Base-by-base conservation (phyloP, 35 echinoderm and acorn worm species). In the Diadema setosum region DNA sequence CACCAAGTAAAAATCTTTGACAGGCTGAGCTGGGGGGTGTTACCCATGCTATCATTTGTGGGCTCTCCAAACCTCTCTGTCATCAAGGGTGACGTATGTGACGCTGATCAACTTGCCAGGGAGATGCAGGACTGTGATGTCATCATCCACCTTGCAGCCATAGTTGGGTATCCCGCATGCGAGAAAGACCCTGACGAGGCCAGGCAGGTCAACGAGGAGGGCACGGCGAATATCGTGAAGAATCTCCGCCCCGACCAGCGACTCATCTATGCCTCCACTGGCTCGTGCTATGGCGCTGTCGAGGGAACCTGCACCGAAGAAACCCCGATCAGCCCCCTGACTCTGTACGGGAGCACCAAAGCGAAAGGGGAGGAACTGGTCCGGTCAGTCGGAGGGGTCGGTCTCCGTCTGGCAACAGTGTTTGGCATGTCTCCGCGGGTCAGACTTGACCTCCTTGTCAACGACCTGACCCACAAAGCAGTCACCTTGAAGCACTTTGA, bases 141-240 rank as follows among this genome's bases (percentile, higher is more conserved):
- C 8, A 48, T 94, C 39, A 89, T 94, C 83, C 92, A 94, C 59
- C 69, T 94, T 23, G 92, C 92, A 4, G 92, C 92, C 43, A 94
- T 94, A 20, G 92, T 94, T 15, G 92, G 92, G 1, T 94, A 94
- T 36, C 92, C 92, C 1, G 92, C 92, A 18, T 94, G 92, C 63
- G 86, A 89, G 81, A 94, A 85, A 46, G 87, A 94, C 18, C 92
- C 92, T 16, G 63, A 94, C 7, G 41, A 90, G 11, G 92, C 92
- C 21, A 73, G 44, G 20, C 16, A 84, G 52, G 67, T 94, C 33
- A 94, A 94, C 70, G 92, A 88, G 37, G 87, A 58, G 6, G 92
- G 92, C 23, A 89, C 92, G 21, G 81, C 55, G 3, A 89, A 94
- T 46, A 49, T 94, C 11, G 86, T 89, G 9, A 74, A 80, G 57